phyloP scores from a whole-genome alignment of 2,888 invertebrate species.

The Myathropa florea region DNA sequence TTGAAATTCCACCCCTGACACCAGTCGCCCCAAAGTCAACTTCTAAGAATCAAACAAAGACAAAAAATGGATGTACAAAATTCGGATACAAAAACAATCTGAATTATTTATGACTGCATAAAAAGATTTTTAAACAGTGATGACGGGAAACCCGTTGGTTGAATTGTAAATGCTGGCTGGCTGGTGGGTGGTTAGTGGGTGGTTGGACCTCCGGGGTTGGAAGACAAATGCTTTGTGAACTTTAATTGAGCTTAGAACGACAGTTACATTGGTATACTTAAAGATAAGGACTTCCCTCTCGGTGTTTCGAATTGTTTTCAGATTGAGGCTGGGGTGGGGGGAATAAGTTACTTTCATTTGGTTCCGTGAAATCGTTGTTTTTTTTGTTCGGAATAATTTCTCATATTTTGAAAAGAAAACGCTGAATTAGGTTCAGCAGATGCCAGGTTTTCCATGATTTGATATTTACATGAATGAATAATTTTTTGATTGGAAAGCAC shows the following conservation, averaged over 20 bases:
- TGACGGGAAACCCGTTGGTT: not conserved
- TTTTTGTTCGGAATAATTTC: not conserved
- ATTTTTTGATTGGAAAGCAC: too few relatives aligned
- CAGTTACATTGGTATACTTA: not conserved
- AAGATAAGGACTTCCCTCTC: not conserved
- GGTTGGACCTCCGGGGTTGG: not conserved
- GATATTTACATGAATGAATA: too few relatives aligned
- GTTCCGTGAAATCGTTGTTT: not conserved
- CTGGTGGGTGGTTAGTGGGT: not conserved
- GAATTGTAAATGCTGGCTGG: not conserved
- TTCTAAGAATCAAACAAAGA: not conserved
- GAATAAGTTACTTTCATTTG: not conserved
- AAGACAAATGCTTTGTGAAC: not conserved
- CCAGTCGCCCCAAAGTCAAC: not conserved
- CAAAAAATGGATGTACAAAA: not conserved
- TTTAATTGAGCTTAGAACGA: not conserved
- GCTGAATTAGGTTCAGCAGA: too few relatives aligned
- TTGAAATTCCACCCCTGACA: conserved; percentile 18
- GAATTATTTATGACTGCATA: conserved; percentile 44
- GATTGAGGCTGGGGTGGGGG: not conserved
- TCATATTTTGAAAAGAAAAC: not conserved
- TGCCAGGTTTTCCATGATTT: too few relatives aligned
- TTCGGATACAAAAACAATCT: conserved; percentile 13
- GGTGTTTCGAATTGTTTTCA: not conserved
- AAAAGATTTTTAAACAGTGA: conserved; percentile 24